Evolutionary conservation across 1,140 invertebrate genomes (phyloP).

Genomic region (Brevipalpus yothersi): DNA sequence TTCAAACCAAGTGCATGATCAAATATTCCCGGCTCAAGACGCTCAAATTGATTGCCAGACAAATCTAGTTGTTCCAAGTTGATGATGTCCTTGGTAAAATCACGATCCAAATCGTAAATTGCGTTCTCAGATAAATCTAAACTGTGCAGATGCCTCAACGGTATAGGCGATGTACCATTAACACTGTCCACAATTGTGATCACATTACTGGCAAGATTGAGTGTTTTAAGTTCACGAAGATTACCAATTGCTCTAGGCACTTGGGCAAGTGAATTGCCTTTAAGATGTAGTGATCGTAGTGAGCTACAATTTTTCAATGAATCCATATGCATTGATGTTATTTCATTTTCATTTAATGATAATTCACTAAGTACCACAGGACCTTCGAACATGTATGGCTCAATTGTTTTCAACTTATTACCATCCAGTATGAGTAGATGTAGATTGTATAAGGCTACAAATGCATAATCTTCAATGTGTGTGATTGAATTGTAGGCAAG

Average conservation of each 20-base stretch:
- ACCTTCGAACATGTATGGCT: conserved; percentile 47
- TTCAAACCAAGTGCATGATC: conserved; percentile 48
- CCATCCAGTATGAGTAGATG: conserved; percentile 50
- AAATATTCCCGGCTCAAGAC: conserved; percentile 55
- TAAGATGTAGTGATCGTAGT: conserved; percentile 54
- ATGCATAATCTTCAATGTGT: conserved; percentile 47
- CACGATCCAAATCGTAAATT: conserved; percentile 54
- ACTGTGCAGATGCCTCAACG: conserved; percentile 49
- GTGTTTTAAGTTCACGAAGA: conserved; percentile 42
- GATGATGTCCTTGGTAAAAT: conserved; percentile 44
- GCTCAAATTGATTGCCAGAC: conserved; percentile 52
- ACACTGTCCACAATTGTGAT: conserved; percentile 35
- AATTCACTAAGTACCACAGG: conserved; percentile 47
- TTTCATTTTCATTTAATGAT: conserved; percentile 48
- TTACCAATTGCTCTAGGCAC: conserved; percentile 46
- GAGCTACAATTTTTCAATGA: conserved; percentile 52
- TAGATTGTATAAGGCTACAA: conserved; percentile 53
- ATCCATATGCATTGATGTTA: conserved; percentile 45
- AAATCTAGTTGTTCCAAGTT: conserved; percentile 63
- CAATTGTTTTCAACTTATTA: conserved; percentile 46
- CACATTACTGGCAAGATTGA: conserved; percentile 54
- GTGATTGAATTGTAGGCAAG: conserved; percentile 50
- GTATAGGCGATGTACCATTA: conserved; percentile 44
- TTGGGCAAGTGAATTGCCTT: conserved; percentile 43
- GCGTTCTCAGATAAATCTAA: conserved; percentile 62